Evolutionary conservation across 2,797 vertebrate species (phyloP).

Genomic region (Enteromius viviparus): DNA sequence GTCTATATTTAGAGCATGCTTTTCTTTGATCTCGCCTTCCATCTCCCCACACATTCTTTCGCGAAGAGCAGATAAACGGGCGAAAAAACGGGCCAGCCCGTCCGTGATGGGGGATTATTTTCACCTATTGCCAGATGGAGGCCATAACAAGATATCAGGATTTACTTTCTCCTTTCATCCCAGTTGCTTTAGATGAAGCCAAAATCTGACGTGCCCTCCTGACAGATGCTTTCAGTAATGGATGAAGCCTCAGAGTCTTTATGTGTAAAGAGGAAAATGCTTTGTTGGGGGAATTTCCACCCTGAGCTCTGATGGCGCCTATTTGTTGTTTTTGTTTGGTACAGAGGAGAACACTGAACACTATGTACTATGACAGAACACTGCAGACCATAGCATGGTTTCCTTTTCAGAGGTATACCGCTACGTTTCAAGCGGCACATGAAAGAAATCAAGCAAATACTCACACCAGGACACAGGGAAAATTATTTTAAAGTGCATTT

Average conservation of each 20-base stretch:
- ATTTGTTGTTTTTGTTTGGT: slow-evolving; percentile 39
- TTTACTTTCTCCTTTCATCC: slow-evolving; percentile 63
- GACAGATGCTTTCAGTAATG: slow-evolving; percentile 52
- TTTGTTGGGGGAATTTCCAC: slow-evolving; percentile 45
- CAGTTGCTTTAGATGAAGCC: slow-evolving; percentile 49
- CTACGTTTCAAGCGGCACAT: slow-evolving; percentile 30
- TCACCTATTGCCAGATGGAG: slow-evolving; percentile 63
- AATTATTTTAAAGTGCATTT: slow-evolving; percentile 17
- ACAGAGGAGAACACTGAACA: slow-evolving; percentile 30
- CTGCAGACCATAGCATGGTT: slow-evolving; percentile 10
- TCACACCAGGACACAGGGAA: neutral
- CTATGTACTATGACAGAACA: slow-evolving; percentile 33
- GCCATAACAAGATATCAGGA: slow-evolving; percentile 57
- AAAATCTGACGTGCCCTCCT: slow-evolving; percentile 47
- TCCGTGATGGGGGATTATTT: slow-evolving; percentile 59
- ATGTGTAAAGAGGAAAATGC: slow-evolving; percentile 50
- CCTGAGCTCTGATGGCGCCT: slow-evolving; percentile 34
- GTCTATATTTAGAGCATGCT: slow-evolving; percentile 73
- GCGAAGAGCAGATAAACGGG: slow-evolving; percentile 60
- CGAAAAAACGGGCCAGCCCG: slow-evolving; percentile 51
- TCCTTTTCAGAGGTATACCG: slow-evolving; percentile 12
- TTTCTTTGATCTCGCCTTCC: slow-evolving; percentile 76
- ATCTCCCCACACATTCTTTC: slow-evolving; percentile 71
- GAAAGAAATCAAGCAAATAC: slow-evolving; percentile 15
- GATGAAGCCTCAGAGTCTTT: slow-evolving; percentile 49